Conservation (phyloP, 2,888 invertebrate genomes). For the Encarsia formosa region DNA sequence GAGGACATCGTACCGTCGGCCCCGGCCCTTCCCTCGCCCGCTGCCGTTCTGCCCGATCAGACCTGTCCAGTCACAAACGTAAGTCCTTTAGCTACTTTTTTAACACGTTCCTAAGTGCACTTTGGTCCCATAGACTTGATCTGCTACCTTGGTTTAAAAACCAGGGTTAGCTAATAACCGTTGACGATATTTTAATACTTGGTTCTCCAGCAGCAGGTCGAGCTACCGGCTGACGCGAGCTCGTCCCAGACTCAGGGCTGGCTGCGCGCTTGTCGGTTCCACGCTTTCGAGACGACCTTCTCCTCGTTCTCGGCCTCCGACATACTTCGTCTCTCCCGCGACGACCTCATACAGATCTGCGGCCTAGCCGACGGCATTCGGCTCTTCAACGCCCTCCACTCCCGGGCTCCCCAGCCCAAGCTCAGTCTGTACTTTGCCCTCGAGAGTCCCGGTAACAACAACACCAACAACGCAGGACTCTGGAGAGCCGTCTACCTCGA, state of each 20-base stretch:
- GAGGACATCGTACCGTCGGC: conserved; percentile 33
- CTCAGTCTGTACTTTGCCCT: conserved; percentile 79
- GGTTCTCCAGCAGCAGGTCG: background rate
- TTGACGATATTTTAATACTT: too few relatives aligned
- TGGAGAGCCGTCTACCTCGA: conserved; percentile 80
- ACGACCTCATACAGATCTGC: conserved; percentile 91
- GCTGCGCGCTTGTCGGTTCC: conserved; percentile 76
- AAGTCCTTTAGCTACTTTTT: conserved; percentile 13
- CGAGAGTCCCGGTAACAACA: conserved; percentile 52
- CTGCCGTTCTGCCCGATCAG: conserved; percentile 39
- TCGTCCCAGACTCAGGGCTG: conserved; percentile 54
- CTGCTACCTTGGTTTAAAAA: too few relatives aligned
- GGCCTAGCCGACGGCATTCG: conserved; percentile 92
- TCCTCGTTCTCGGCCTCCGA: conserved; percentile 85
- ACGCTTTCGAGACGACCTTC: conserved; percentile 71
- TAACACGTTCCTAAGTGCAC: background rate
- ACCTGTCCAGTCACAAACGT: conserved; percentile 35
- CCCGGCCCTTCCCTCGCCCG: conserved; percentile 36
- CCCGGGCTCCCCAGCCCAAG: conserved; percentile 71
- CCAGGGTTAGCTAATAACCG: too few relatives aligned
- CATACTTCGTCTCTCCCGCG: conserved; percentile 80
- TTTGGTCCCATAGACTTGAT: background rate
- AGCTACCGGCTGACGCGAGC: conserved; percentile 63
- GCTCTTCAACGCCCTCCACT: conserved; percentile 83
- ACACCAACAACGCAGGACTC: conserved; percentile 52